Conservation (phyloP, 2,113 vertebrate genomes). For the Silurus glanis region DNA sequence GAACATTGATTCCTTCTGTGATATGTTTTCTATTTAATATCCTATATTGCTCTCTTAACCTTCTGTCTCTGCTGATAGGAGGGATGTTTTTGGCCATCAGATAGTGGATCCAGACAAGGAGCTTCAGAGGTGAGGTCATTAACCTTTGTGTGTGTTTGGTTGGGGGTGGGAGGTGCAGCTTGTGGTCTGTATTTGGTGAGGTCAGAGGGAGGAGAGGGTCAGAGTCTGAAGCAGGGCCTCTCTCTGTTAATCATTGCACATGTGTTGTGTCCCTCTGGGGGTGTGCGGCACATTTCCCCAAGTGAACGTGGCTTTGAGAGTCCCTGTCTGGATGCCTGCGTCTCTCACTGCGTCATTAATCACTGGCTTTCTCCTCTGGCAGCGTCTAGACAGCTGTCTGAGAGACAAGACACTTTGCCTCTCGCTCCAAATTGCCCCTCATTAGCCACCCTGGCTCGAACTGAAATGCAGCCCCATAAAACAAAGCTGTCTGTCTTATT, state of each 20-base stretch:
- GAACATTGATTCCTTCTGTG: not conserved
- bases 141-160: not conserved
- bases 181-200: conserved; percentile 23
- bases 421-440: conserved; percentile 50
- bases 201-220: conserved; percentile 39
- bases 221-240: conserved; percentile 41
- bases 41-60: not conserved
- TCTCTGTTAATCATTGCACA: conserved; percentile 44
- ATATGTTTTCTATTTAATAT: not conserved
- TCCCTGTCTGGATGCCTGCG: conserved; percentile 33
- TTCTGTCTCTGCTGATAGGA: conserved; percentile 67
- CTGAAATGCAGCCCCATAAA: conserved; percentile 80
- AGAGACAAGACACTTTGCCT: conserved; percentile 49
- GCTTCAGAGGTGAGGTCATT: conserved; percentile 76
- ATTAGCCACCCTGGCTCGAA: conserved; percentile 42
- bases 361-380: conserved; percentile 48
- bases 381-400: conserved; percentile 58
- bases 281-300: conserved; percentile 26
- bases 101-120: conserved; percentile 72
- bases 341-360: conserved; percentile 52
- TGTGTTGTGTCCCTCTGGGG: conserved; percentile 32
- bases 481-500: conserved; percentile 41
- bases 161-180: not conserved
- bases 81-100: conserved; percentile 82
- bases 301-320: conserved; percentile 39